Conservation (phyloP, 2,888 invertebrate genomes). For the Chrysolina americana region DNA sequence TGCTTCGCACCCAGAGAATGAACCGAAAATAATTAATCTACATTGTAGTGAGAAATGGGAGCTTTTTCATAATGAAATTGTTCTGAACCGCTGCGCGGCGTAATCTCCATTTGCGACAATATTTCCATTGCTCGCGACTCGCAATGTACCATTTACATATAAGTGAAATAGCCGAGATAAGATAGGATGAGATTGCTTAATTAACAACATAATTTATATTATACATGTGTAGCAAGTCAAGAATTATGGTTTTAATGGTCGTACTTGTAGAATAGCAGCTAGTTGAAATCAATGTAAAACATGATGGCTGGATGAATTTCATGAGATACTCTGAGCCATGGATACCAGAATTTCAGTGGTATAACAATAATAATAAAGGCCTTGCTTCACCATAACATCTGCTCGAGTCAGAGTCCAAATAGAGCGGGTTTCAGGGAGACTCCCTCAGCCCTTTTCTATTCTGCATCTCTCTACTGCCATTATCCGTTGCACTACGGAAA, state of each 20-base stretch:
- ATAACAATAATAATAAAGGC: too few species aligned
- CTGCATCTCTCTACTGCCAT: too few species aligned
- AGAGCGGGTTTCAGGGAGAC: too few species aligned
- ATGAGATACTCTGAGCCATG: too few species aligned
- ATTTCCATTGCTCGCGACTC: neutral
- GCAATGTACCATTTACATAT: conserved; percentile 21
- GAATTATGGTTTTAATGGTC: conserved; percentile 2
- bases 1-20: neutral
- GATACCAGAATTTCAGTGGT: too few species aligned
- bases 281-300: too few species aligned
- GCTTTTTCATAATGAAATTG: conserved; percentile 16
- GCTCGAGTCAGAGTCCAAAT: too few species aligned
- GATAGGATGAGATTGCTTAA: conserved; percentile 15
- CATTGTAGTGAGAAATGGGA: neutral
- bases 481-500: too few species aligned
- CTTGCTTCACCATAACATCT: too few species aligned
- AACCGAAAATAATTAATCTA: conserved; percentile 4
- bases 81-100: neutral
- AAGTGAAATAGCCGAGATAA: conserved; percentile 2
- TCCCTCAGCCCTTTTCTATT: too few species aligned
- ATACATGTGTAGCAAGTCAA: conserved; percentile 8
- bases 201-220: conserved; percentile 6
- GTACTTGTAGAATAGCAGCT: neutral
- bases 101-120: conserved; percentile 16
- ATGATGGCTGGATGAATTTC: too few species aligned